phyloP scores from a whole-genome alignment of 2,888 invertebrate species.

The Dryococelus australis region DNA sequence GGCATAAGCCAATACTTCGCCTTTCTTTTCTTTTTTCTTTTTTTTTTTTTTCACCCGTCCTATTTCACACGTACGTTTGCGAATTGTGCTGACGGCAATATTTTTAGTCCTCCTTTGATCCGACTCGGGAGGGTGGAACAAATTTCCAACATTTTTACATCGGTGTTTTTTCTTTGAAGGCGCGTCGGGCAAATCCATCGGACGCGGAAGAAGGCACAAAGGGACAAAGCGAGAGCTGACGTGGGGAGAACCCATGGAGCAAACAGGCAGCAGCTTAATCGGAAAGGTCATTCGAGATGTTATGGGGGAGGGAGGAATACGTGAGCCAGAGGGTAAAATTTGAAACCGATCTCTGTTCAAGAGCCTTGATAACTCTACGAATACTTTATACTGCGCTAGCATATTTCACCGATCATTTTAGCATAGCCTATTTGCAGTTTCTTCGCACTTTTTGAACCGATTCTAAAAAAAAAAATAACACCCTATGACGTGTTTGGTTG shows the following conservation, averaged over 20 bases:
- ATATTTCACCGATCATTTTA: too few species aligned
- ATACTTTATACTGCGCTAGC: too few species aligned
- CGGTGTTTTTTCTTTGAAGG: neutral
- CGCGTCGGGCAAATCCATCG: neutral
- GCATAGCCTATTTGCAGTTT: too few species aligned
- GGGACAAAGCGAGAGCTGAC: neutral
- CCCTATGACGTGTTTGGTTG: too few species aligned
- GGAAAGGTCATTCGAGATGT: neutral
- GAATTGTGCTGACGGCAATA: neutral
- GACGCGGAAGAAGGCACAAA: neutral
- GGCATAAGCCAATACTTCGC: neutral
- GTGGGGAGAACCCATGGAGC: neutral
- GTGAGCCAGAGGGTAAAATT: too few species aligned
- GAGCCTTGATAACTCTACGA: too few species aligned
- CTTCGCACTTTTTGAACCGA: too few species aligned
- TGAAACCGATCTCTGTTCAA: too few species aligned
- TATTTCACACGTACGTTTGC: neutral
- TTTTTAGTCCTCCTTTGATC: neutral
- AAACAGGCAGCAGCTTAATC: neutral
- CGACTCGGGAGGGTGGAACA: neutral
- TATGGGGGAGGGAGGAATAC: too few species aligned
- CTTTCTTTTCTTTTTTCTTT: too few species aligned
- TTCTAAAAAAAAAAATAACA: too few species aligned
- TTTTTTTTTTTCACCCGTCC: neutral
- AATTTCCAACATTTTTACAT: slow-evolving; percentile 6